Conservation (phyloP, 2,113 vertebrate species). For the Cyphomyrus discorhynchus region DNA sequence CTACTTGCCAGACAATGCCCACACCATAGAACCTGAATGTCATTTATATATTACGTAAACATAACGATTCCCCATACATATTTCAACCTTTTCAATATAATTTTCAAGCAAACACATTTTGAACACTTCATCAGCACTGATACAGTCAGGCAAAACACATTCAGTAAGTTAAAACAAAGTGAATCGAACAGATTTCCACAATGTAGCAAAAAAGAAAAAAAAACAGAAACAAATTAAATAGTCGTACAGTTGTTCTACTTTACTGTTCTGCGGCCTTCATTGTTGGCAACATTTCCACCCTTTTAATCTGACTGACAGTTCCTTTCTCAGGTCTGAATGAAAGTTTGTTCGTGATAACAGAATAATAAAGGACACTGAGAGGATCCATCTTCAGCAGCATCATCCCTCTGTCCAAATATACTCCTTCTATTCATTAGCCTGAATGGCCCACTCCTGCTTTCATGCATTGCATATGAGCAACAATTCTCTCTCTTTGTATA, state of each 20-base stretch:
- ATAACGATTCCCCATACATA: slow-evolving; percentile 14
- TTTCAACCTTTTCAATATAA: slow-evolving; percentile 9
- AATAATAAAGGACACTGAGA: background rate
- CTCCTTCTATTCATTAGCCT: background rate
- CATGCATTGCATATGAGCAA: background rate
- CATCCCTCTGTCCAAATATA: background rate
- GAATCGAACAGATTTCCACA: background rate
- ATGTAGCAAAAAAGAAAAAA: background rate
- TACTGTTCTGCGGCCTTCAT: background rate
- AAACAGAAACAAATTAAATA: background rate
- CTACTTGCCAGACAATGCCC: background rate
- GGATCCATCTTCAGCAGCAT: background rate
- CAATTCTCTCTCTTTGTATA: background rate
- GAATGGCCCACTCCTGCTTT: background rate
- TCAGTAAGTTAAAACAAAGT: background rate
- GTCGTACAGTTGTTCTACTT: background rate
- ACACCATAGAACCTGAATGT: background rate
- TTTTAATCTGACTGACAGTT: background rate
- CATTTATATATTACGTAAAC: background rate
- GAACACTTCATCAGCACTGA: background rate
- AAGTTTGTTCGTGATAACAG: background rate
- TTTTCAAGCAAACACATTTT: slow-evolving; percentile 14
- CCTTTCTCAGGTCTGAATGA: background rate
- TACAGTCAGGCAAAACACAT: slow-evolving; percentile 10
- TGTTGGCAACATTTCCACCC: background rate